Evolutionary conservation across 1,140 invertebrate species (phyloP).

Genomic region (Drosophila navojoa): DNA sequence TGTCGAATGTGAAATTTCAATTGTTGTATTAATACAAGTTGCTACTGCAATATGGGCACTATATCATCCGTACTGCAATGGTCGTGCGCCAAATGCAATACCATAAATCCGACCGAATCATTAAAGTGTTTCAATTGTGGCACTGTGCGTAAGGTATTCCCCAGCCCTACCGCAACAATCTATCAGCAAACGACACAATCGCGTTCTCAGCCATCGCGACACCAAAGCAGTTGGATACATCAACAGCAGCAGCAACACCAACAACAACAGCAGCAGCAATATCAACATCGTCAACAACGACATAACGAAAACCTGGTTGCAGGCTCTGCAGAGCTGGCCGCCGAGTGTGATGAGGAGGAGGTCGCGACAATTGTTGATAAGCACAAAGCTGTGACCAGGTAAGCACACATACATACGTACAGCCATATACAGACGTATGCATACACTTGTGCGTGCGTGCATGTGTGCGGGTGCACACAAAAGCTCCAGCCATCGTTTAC

Average conservation of each 20-base stretch:
- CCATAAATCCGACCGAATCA: constrained; percentile 93
- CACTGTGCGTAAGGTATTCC: constrained; percentile 85
- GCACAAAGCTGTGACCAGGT: constrained; percentile 57
- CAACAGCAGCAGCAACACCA: constrained; percentile 38
- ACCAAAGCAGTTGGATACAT: constrained; percentile 41
- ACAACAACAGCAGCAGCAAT: constrained; percentile 24
- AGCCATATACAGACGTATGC: constrained; percentile 19
- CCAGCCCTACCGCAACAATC: constrained; percentile 66
- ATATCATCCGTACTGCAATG: constrained; percentile 95
- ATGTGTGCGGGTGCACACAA: constrained; percentile 16
- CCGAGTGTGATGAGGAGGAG: constrained; percentile 56
- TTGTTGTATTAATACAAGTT: constrained; percentile 32
- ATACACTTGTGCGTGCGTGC: background rate
- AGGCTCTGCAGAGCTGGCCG: constrained; percentile 37
- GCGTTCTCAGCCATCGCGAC: constrained; percentile 33
- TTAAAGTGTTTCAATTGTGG: constrained; percentile 92
- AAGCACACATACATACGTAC: constrained; percentile 25
- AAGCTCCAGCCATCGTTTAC: constrained; percentile 43
- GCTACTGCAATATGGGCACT: constrained; percentile 90
- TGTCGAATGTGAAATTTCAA: constrained; percentile 40
- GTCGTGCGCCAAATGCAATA: constrained; percentile 93
- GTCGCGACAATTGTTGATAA: constrained; percentile 56
- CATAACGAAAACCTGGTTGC: constrained; percentile 25
- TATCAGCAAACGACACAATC: constrained; percentile 44
- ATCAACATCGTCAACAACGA: constrained; percentile 21